Evolutionary conservation across 2,888 invertebrate species (phyloP).

Genomic region (Conomelus anceps): DNA sequence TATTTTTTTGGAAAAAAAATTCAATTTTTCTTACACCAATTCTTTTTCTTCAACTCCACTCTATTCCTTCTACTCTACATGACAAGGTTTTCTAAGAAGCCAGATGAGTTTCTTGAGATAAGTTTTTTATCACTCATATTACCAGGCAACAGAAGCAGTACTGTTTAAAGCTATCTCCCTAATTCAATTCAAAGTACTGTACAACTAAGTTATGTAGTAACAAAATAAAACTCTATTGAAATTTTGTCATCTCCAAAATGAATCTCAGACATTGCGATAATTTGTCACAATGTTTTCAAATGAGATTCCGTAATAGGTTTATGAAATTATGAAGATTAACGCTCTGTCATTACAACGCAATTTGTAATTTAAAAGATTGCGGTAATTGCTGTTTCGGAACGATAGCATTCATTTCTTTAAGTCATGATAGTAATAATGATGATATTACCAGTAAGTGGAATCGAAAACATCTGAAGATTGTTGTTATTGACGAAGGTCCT

Average conservation of each 20-base stretch:
- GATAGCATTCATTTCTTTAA: neutral
- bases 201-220: too few species aligned
- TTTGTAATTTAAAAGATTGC: neutral
- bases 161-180: too few species aligned
- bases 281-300: neutral
- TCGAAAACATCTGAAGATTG: neutral
- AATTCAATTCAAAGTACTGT: neutral
- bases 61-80: too few species aligned
- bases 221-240: too few species aligned
- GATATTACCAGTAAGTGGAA: neutral
- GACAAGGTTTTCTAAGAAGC: too few species aligned
- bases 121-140: too few species aligned
- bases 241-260: neutral
- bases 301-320: neutral
- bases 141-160: too few species aligned
- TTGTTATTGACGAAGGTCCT: neutral
- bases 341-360: neutral
- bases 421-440: neutral
- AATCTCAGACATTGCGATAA: neutral
- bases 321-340: neutral
- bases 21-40: too few species aligned
- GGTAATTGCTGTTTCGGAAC: neutral
- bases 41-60: too few species aligned
- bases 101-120: too few species aligned
- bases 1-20: too few species aligned